Conservation (phyloP, 2,888 invertebrate genomes). For the Bruchidius siliquastri region DNA sequence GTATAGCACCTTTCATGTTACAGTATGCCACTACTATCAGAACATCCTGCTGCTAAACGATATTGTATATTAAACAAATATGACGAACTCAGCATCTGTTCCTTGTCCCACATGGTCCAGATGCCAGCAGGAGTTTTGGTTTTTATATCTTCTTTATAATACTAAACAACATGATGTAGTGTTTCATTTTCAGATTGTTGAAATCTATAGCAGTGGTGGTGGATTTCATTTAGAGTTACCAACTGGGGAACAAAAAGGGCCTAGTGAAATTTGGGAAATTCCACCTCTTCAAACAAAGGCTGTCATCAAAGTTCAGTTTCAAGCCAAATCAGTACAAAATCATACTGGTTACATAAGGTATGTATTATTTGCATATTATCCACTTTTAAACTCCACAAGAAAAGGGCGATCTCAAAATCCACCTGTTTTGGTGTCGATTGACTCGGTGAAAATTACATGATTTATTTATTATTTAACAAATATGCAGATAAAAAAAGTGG, state of each 20-base stretch:
- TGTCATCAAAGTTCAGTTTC: slow-evolving; percentile 80
- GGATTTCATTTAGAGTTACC: slow-evolving; percentile 87
- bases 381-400: background rate
- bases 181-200: slow-evolving; percentile 57
- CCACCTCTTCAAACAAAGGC: slow-evolving; percentile 84
- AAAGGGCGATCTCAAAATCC: background rate
- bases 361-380: slow-evolving; percentile 3
- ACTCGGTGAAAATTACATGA: too few species aligned
- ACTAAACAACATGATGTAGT: background rate
- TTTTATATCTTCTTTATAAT: too few species aligned
- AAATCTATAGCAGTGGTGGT: slow-evolving; percentile 83
- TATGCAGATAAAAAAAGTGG: too few species aligned
- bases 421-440: too few species aligned
- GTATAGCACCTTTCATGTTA: too few species aligned
- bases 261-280: slow-evolving; percentile 83
- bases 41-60: too few species aligned
- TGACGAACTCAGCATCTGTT: too few species aligned
- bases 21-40: too few species aligned
- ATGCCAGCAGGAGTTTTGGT: too few species aligned
- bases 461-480: too few species aligned
- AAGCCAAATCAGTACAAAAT: slow-evolving; percentile 72
- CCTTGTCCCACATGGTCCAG: too few species aligned
- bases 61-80: too few species aligned
- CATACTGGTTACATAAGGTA: slow-evolving; percentile 79
- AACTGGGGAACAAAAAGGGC: slow-evolving; percentile 69